Evolutionary conservation across 2,888 invertebrate genomes (phyloP), one percentile per base, ranked within the genome.

Genomic region (Apamea anceps): DNA sequence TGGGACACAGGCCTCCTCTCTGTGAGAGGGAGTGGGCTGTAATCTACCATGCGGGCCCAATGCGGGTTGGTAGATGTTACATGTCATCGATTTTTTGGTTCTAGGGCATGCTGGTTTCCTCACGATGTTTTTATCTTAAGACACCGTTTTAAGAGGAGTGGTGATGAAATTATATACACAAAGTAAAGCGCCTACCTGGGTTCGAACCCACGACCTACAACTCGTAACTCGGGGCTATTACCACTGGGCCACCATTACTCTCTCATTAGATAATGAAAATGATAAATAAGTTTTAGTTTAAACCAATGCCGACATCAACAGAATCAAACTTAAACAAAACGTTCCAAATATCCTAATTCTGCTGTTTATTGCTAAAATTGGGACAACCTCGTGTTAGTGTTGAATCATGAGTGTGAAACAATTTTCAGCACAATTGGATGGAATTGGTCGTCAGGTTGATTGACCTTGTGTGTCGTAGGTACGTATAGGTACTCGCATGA

Each of bases 381-480:
- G 82, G 78, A 42, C 86, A 80, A 74, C 77, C 51, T 71, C 65
- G 74, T 79, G 63, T 74, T 75, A 75, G 82, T 66, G 84, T 85
- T 89, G 91, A 91, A 73, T 90, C 91, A 89, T 79, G 74, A 76
- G 70, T 68, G 74, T 48, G 54, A 81, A 81, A 81, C 72, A 77
- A 83, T 79, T 86, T 86, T 87, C 85, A 72, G 80, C 84, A 86
- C 91, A 92, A 90, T 90, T 92, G 91, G 84, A 87, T 80, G 79
- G 75, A 88, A 91, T 90, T 91, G 88, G 87, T 77, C 85, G 73
- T 81, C 83, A 91, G 85, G 88, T 90, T 89, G 84, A 91, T 83
- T 85, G 88, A 75, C 86, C 81, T 85, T 87, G 81, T 51, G 51
- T 45, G 37, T 54, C 32, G 65, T 85, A 45, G 15, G 32, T 77